Base-by-base conservation (phyloP, 1,140 invertebrate species). In the Cecropterus lyciades region DNA sequence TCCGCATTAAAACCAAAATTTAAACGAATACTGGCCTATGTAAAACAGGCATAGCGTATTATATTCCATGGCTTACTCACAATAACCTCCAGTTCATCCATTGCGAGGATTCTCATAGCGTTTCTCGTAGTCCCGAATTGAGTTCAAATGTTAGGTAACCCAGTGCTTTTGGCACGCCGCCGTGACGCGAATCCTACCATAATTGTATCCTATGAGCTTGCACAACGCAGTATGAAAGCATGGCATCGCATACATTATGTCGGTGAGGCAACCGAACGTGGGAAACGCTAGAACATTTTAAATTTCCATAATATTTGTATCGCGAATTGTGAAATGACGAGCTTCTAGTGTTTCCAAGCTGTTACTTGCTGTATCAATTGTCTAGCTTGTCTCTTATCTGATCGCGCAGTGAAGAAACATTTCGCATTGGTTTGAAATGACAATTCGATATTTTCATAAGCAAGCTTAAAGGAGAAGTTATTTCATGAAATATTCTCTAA, bases 241-340 rank as follows among this genome's bases (percentile, higher is more conserved):
- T 77, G 71, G 76, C 78, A 68, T 75, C 72, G 82, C 80, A 86
- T 81, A 80, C 79, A 85, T 85, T 84, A 84, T 75, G 64, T 75
- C 75, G 72, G 73, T 80, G 80, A 72, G 55, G 71, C 77, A 83
- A 80, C 62, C 40, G 65, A 74, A 82, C 86, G 87, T 89, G 87
- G 85, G 85, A 89, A 88, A 79, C 72, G 62, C 59, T 51, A 60
- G 70, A 71, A 69, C 76, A 86, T 85, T 86, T 85, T 69, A 89
- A 84, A 89, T 87, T 75, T 86, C 80, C 83, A 87, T 87, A 86
- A 89, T 87, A 89, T 87, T 87, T 85, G 82, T 87, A 86, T 86
- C 80, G 77, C 72, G 67, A 72, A 76, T 84, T 85, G 74, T 73
- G 75, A 74, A 82, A 86, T 73, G 59, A n/a, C 1, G 10, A 43